phyloP scores from a whole-genome alignment of 2,797 vertebrate species.

The Phalloptychus januarius region DNA sequence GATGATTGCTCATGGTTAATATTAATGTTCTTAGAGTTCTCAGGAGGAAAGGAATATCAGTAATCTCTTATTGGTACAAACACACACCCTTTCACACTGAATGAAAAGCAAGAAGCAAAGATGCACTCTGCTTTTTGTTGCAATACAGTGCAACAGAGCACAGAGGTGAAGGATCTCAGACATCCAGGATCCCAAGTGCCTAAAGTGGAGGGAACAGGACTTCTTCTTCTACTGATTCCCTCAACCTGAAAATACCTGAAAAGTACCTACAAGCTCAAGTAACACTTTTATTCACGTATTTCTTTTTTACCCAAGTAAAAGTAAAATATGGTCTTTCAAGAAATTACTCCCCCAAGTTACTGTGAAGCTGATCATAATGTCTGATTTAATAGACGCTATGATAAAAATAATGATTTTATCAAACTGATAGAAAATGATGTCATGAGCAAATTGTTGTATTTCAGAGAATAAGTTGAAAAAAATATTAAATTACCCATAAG shows the following conservation, averaged over 20 bases:
- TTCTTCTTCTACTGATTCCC: not conserved
- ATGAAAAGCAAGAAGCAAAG: slow-evolving; percentile 8
- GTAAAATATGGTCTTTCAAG: not conserved
- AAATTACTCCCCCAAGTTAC: too few species aligned
- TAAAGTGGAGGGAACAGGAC: not conserved
- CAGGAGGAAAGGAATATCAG: slow-evolving; percentile 32
- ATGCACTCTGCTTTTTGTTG: slow-evolving; percentile 10
- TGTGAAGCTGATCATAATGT: too few species aligned
- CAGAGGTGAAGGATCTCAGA: not conserved
- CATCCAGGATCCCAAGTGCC: not conserved
- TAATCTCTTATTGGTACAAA: slow-evolving; percentile 24
- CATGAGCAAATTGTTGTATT: not conserved
- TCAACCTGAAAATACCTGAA: not conserved
- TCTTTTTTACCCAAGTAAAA: not conserved
- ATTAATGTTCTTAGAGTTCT: slow-evolving; percentile 43
- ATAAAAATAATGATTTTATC: too few species aligned
- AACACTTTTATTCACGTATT: not conserved
- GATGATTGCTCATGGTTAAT: slow-evolving; percentile 56
- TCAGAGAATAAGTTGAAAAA: not conserved
- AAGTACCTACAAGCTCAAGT: not conserved
- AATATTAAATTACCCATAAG: not conserved
- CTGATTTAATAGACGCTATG: too few species aligned
- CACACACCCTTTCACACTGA: slow-evolving; percentile 14
- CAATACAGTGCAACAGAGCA: not conserved
- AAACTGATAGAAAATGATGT: not conserved